Evolutionary conservation across 2,797 vertebrate genomes (phyloP).

Genomic region (Silurus lanzhouensis): DNA sequence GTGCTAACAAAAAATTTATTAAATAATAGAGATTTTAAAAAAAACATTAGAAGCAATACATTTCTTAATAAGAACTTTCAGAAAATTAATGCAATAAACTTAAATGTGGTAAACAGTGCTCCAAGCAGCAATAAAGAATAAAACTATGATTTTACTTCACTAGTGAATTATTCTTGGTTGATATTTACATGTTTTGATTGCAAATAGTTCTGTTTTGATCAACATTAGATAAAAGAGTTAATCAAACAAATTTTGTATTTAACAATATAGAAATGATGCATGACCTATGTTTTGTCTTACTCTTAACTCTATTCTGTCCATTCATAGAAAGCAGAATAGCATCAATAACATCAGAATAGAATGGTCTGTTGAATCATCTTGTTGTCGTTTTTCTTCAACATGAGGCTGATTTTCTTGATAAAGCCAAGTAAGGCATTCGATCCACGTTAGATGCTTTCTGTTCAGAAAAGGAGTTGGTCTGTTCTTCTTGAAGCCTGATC

Average conservation of each 20-base stretch:
- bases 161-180: background rate
- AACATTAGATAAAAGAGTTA: background rate
- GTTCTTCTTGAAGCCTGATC: conserved; percentile 16
- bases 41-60: background rate
- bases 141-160: background rate
- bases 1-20: background rate
- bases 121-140: background rate
- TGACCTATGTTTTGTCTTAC: background rate
- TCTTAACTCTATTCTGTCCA: conserved; percentile 16
- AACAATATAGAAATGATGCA: conserved; percentile 11
- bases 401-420: conserved; percentile 25
- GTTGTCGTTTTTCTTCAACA: conserved; percentile 13
- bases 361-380: conserved; percentile 29
- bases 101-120: background rate
- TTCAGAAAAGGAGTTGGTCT: conserved; percentile 4
- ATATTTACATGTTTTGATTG: background rate
- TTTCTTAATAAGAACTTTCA: background rate
- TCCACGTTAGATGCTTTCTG: conserved; percentile 16
- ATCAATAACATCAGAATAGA: conserved; percentile 2
- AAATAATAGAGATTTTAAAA: background rate
- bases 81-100: background rate
- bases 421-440: conserved; percentile 11
- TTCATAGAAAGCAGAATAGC: conserved; percentile 1
- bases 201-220: conserved; percentile 1
- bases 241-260: background rate